Evolutionary conservation across 1,140 invertebrate genomes (phyloP).

Genomic region (Brachionus koreanus): DNA sequence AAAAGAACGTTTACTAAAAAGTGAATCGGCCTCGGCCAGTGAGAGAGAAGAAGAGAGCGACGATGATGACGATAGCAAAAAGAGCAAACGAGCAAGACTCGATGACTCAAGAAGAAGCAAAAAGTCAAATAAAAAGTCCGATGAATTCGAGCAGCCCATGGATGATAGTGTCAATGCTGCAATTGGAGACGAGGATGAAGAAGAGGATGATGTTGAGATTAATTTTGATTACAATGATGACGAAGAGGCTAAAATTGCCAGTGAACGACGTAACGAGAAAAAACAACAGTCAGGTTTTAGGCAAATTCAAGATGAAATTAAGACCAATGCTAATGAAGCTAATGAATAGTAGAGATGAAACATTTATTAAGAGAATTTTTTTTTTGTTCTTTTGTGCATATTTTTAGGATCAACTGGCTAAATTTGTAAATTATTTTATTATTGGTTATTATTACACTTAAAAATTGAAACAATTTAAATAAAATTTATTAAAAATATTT

Average conservation of each 20-base stretch:
- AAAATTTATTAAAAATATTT: neutral
- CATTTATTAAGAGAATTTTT: neutral
- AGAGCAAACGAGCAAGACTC: conserved; percentile 18
- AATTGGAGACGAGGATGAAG: neutral
- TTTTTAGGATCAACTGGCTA: neutral
- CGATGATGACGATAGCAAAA: conserved; percentile 9
- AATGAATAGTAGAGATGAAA: too few relatives aligned
- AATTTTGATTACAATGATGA: conserved; percentile 43
- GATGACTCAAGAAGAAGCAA: neutral
- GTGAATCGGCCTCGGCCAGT: neutral
- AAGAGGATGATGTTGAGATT: conserved; percentile 38
- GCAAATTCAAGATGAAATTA: neutral
- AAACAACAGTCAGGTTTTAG: conserved; percentile 4
- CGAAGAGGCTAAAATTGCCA: neutral
- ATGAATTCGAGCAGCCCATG: neutral
- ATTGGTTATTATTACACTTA: neutral
- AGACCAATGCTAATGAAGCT: neutral
- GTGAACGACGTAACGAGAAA: neutral
- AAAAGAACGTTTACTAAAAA: conserved; percentile 59
- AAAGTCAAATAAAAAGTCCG: neutral
- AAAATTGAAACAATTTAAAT: neutral
- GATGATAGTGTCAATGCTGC: neutral
- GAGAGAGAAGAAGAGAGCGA: neutral
- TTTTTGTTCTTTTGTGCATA: neutral
- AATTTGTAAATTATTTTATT: neutral